These are phyloP conservation scores for Leptopterna dolabrata DNA, from an alignment of 2,888 invertebrate genomes.

Conservation along the genomic window DNA sequence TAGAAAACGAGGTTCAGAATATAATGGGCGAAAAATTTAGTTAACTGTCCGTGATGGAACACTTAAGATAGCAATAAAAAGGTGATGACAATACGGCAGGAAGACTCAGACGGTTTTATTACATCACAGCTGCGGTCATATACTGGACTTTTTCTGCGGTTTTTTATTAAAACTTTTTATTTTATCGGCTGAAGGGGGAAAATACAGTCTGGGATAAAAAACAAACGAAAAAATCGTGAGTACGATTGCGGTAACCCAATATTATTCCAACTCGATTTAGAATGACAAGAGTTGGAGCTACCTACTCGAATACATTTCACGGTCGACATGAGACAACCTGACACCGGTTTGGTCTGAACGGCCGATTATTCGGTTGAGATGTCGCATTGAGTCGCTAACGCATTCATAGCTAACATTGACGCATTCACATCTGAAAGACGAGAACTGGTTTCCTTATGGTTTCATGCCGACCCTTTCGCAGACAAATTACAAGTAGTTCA, in stretches of 20 bases:
- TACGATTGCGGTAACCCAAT: conserved; percentile 35
- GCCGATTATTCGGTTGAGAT: conserved; percentile 24
- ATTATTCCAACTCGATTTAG: conserved; percentile 35
- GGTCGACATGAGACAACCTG: conserved; percentile 13
- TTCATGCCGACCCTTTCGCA: neutral
- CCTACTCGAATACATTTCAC: conserved; percentile 28
- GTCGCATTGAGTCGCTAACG: conserved; percentile 15
- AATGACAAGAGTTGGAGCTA: conserved; percentile 32
- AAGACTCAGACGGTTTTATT: neutral
- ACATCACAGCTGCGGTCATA: neutral
- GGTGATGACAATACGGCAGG: neutral
- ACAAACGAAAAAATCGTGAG: neutral
- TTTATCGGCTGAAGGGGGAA: neutral
- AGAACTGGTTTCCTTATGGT: neutral
- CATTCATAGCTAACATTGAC: neutral
- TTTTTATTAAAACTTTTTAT: neutral
- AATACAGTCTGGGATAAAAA: neutral
- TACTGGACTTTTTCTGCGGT: neutral
- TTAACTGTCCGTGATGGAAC: conserved; percentile 15
- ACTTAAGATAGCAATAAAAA: neutral
- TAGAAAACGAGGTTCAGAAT: neutral
- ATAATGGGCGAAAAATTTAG: neutral
- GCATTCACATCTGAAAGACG: neutral
- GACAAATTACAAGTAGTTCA: neutral
- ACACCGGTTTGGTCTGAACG: conserved; percentile 18